Evolutionary conservation across 2,888 invertebrate species (phyloP).

Genomic region (Laspeyria flexula): DNA sequence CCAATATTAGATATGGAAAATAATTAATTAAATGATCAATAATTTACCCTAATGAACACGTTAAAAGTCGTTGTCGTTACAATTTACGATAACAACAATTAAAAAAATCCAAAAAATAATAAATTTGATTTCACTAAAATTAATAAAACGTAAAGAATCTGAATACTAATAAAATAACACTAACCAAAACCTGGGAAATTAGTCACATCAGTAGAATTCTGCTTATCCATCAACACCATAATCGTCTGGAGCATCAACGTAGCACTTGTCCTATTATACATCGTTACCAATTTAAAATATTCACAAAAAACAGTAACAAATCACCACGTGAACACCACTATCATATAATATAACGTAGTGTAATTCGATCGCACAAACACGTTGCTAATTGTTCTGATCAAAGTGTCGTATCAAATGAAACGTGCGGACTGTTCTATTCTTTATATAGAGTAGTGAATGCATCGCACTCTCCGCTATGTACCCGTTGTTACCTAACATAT

Average conservation of each 20-base stretch:
- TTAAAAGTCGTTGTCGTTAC: not conserved
- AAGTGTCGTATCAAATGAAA: slow-evolving; percentile 63
- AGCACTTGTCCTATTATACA: slow-evolving; percentile 81
- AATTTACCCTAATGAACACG: not conserved
- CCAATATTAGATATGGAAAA: not conserved
- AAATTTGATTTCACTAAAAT: too few relatives aligned
- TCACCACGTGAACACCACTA: slow-evolving; percentile 43
- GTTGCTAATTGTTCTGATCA: slow-evolving; percentile 55
- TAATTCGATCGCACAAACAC: slow-evolving; percentile 41
- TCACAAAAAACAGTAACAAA: slow-evolving; percentile 24
- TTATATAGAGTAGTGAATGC: slow-evolving; percentile 74
- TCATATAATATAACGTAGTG: slow-evolving; percentile 43
- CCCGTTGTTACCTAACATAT: slow-evolving; percentile 64
- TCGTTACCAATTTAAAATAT: slow-evolving; percentile 36
- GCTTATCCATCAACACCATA: slow-evolving; percentile 81
- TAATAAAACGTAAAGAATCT: too few relatives aligned
- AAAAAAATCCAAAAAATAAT: not conserved
- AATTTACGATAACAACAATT: not conserved
- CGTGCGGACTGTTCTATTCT: slow-evolving; percentile 51
- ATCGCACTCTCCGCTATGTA: slow-evolving; percentile 47
- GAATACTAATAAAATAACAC: slow-evolving; percentile 43
- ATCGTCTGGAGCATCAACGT: slow-evolving; percentile 82
- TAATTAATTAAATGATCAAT: not conserved
- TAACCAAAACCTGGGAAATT: slow-evolving; percentile 73
- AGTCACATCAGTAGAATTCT: slow-evolving; percentile 75